These are phyloP conservation scores for Pristionchus pacificus DNA, from an alignment of 1,140 invertebrate genomes.

Conservation along the genomic window DNA sequence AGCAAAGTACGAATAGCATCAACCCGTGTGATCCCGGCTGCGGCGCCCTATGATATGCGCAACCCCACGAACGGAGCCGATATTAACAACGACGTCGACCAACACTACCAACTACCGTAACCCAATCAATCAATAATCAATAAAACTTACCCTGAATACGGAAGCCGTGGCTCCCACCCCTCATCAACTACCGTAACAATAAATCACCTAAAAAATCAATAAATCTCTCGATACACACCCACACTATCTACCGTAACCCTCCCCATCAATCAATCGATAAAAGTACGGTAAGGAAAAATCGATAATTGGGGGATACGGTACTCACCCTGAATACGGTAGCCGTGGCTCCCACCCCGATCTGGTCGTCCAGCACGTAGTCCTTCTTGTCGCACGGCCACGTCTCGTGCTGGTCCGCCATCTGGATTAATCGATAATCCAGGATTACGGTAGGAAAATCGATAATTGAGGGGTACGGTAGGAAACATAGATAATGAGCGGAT, in stretches of 20 bases:
- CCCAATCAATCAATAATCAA: no score
- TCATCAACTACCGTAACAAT: no score
- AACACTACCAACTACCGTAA: no score
- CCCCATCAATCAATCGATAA: background rate
- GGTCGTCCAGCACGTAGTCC: constrained; percentile 49
- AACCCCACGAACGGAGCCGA: no score
- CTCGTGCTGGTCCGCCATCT: constrained; percentile 7
- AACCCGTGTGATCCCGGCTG: no score
- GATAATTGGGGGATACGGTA: background rate
- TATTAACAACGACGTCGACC: no score
- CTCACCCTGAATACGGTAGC: constrained; percentile 54
- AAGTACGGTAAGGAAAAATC: background rate
- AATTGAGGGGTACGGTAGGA: background rate
- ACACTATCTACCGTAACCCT: constrained; percentile 31
- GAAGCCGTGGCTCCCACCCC: constrained; percentile 56
- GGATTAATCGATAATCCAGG: background rate
- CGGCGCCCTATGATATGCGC: no score
- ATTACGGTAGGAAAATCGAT: background rate
- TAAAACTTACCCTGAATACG: constrained; percentile 51
- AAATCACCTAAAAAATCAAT: constrained; percentile 50
- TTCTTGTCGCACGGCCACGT: constrained; percentile 48
- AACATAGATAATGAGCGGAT: background rate
- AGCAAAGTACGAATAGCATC: no score
- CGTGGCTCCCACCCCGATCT: constrained; percentile 55
- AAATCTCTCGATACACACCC: constrained; percentile 48